Percentiles rank a stretch among this genome's conserved stretches.
phyloP scores from a whole-genome alignment of 35 echinoderm and acorn worm genomes.

The Apostichopus californicus region DNA sequence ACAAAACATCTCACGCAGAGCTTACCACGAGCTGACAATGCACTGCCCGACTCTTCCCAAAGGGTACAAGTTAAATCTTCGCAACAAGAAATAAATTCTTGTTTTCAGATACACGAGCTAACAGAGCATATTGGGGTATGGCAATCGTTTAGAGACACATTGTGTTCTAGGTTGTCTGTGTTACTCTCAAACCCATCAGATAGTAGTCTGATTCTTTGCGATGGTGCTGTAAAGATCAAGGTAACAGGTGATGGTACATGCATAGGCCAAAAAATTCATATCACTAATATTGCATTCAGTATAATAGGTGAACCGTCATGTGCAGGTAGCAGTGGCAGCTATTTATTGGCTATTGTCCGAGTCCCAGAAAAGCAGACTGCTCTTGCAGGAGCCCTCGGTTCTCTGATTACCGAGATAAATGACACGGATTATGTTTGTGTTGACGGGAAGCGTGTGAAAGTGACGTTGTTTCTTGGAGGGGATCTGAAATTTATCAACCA shows the following conservation, averaged over 20 bases:
- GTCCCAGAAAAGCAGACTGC: conserved; percentile 1
- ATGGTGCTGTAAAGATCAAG: conserved; percentile 1
- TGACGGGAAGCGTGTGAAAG: background rate
- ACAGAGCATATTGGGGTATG: conserved; percentile 14
- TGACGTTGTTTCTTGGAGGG: background rate
- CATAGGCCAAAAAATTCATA: background rate
- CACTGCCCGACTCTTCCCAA: conserved; percentile 25
- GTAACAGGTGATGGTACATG: background rate
- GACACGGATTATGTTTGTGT: background rate
- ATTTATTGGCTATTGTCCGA: conserved; percentile 16
- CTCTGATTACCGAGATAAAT: conserved; percentile 20
- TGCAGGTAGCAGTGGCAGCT: conserved; percentile 10
- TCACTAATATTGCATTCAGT: background rate
- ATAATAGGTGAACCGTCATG: conserved; percentile 6
- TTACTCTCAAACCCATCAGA: background rate
- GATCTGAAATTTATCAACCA: conserved; percentile 38
- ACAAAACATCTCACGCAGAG: conserved; percentile 3
- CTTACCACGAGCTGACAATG: conserved; percentile 29
- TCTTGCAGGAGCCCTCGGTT: background rate
- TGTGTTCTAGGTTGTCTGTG: background rate
- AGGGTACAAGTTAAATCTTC: background rate
- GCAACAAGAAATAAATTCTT: conserved; percentile 24
- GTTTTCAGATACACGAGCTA: conserved; percentile 24
- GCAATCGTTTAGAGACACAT: conserved; percentile 44
- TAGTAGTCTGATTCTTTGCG: background rate